Evolutionary conservation across 2,113 vertebrate genomes (phyloP).

Genomic region (Micromys minutus): DNA sequence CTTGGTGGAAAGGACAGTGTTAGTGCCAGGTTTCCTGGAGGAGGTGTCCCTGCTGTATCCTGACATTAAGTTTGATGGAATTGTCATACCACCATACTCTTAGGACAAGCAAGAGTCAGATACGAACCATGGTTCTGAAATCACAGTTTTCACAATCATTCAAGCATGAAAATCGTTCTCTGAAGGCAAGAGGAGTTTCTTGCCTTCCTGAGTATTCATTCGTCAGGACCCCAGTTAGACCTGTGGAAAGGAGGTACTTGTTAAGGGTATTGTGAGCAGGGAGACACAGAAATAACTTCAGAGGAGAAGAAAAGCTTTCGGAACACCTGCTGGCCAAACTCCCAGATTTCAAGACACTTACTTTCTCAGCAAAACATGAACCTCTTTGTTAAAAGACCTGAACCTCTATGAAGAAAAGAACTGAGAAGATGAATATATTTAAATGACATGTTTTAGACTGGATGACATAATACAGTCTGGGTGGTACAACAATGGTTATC

Average conservation of each 20-base stretch:
- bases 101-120: background rate
- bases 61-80: background rate
- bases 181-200: background rate
- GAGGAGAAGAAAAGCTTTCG: background rate
- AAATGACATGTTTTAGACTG: background rate
- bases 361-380: background rate
- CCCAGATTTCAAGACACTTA: background rate
- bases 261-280: background rate
- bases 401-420: background rate
- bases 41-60: background rate
- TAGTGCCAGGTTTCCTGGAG: background rate
- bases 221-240: background rate
- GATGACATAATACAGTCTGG: background rate
- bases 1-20: rapidly evolving
- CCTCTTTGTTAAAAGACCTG: background rate
- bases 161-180: background rate
- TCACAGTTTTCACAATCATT: background rate
- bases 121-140: background rate
- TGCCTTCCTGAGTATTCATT: background rate
- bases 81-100: background rate
- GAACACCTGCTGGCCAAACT: background rate
- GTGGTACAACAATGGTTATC: background rate
- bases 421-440: background rate
- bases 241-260: background rate
- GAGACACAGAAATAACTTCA: background rate